Evolutionary conservation across 2,888 invertebrate genomes (phyloP).

Genomic region (Proisotoma minuta): DNA sequence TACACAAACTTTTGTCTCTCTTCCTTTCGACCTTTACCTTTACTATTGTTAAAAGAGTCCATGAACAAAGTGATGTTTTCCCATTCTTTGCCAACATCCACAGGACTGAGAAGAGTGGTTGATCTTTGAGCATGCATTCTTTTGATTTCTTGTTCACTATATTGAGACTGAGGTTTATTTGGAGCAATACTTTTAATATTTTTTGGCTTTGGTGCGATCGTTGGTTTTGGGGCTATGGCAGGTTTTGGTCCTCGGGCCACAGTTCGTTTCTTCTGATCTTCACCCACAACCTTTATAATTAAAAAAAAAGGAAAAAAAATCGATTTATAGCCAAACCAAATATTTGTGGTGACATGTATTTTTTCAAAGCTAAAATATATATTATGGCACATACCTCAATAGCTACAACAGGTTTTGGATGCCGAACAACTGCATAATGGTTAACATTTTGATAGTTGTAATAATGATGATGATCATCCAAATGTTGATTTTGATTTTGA

Average conservation of each 20-base stretch:
- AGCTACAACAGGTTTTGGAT: not conserved
- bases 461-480: slow-evolving; percentile 53
- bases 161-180: slow-evolving; percentile 46
- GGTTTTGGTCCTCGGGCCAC: slow-evolving; percentile 46
- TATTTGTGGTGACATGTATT: not conserved
- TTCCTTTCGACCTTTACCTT: slow-evolving; percentile 32
- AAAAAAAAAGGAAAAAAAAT: too few species aligned
- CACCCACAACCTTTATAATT: not conserved
- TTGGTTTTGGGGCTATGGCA: slow-evolving; percentile 45
- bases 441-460: slow-evolving; percentile 48
- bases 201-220: slow-evolving; percentile 45
- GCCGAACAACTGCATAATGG: not conserved
- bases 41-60: slow-evolving; percentile 83
- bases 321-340: not conserved
- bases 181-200: slow-evolving; percentile 46
- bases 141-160: slow-evolving; percentile 42
- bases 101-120: slow-evolving; percentile 67
- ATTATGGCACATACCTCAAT: not conserved
- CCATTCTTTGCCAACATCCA: slow-evolving; percentile 94
- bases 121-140: slow-evolving; percentile 16
- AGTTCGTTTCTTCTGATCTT: slow-evolving; percentile 26
- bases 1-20: too few species aligned
- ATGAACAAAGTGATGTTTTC: slow-evolving; percentile 93
- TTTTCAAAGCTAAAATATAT: not conserved
- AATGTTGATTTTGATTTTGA: not conserved